A percentile compares a stretch with the other conserved stretches of the same genome.
Evolutionary conservation across 1,140 invertebrate species (phyloP).

Genomic region (Leucophenga varia): DNA sequence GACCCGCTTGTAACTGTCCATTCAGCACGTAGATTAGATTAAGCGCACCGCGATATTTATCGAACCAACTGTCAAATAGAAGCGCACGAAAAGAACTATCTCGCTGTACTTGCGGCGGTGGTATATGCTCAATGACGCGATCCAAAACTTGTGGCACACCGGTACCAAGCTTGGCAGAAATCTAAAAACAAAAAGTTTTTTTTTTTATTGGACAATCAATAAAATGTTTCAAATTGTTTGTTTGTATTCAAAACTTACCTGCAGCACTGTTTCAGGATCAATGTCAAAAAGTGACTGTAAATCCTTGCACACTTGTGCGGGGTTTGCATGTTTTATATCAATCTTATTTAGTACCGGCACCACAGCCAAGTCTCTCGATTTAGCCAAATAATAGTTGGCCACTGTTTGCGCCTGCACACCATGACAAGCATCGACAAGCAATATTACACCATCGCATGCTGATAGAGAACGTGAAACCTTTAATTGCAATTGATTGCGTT

Average conservation of each 20-base stretch:
- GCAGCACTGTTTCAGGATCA: constrained; percentile 66
- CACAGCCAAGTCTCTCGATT: constrained; percentile 76
- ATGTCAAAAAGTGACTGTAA: constrained; percentile 85
- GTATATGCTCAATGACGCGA: constrained; percentile 76
- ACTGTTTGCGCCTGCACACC: constrained; percentile 97
- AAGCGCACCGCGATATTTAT: constrained; percentile 83
- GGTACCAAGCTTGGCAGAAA: constrained; percentile 88
- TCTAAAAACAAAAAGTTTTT: too few relatives aligned
- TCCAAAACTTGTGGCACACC: constrained; percentile 77
- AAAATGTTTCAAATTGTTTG: too few relatives aligned
- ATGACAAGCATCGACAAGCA: constrained; percentile 96
- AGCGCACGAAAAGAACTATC: constrained; percentile 73
- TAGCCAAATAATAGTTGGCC: constrained; percentile 93
- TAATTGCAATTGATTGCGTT: not conserved
- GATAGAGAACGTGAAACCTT: constrained; percentile 78
- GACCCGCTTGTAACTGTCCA: constrained; percentile 69
- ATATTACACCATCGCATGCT: constrained; percentile 92
- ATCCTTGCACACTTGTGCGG: constrained; percentile 77
- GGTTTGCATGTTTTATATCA: constrained; percentile 88
- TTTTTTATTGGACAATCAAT: too few relatives aligned
- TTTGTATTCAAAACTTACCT: constrained; percentile 56
- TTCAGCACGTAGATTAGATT: constrained; percentile 78
- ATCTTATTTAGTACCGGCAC: constrained; percentile 97
- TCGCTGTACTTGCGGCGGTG: constrained; percentile 67
- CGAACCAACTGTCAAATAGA: constrained; percentile 94